Evolutionary conservation across 2,888 invertebrate species (phyloP).

Genomic region (Orthonevra nobilis): DNA sequence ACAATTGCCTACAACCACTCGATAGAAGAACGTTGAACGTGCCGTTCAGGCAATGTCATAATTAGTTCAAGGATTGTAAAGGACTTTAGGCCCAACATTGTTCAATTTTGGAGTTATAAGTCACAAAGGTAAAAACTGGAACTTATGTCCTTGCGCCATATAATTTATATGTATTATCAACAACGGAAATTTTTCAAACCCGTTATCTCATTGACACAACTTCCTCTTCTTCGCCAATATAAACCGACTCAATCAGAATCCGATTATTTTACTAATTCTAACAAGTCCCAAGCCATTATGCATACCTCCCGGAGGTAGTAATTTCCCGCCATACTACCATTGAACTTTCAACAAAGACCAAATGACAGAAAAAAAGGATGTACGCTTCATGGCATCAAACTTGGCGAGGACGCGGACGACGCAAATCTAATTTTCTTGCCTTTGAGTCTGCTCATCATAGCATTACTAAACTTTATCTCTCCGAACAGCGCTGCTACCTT

Average conservation of each 20-base stretch:
- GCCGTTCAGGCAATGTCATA: too few species aligned
- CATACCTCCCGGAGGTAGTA: neutral
- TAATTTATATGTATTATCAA: too few species aligned
- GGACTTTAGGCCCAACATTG: too few species aligned
- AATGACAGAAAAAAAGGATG: neutral
- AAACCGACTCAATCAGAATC: constrained; percentile 8
- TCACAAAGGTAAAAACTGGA: too few species aligned
- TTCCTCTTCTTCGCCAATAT: too few species aligned
- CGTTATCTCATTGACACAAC: too few species aligned
- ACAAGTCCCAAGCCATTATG: neutral
- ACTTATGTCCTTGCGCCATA: too few species aligned
- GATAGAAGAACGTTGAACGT: too few species aligned
- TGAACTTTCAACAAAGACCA: constrained; percentile 23
- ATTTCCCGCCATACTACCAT: constrained; percentile 6
- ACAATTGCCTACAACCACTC: too few species aligned
- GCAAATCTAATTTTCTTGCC: constrained; percentile 57
- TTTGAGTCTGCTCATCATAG: constrained; percentile 59
- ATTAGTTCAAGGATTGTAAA: too few species aligned
- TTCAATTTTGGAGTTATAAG: too few species aligned
- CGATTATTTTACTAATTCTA: constrained; percentile 35
- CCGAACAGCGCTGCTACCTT: neutral
- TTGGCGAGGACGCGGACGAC: constrained; percentile 1
- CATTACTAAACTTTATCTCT: constrained; percentile 49
- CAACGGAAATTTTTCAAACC: too few species aligned
- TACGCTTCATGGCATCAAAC: neutral